phyloP scores from a whole-genome alignment of 2,888 invertebrate species.

The Aphodius granarius region DNA sequence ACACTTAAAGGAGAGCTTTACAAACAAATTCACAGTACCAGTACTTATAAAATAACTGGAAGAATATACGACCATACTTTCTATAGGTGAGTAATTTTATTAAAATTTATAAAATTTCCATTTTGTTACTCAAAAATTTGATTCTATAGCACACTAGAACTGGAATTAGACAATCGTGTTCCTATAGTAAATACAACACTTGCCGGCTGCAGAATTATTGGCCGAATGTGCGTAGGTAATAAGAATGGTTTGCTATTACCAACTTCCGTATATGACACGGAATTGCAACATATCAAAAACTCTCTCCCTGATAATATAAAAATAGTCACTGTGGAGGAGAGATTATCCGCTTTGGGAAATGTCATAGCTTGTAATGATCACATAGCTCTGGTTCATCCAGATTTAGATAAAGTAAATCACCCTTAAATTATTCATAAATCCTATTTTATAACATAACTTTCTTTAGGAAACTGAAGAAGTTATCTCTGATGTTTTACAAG shows the following conservation, averaged over 20 bases:
- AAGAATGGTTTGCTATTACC: conserved; percentile 94
- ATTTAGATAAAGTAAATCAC: conserved; percentile 82
- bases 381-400: conserved; percentile 98
- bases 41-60: not conserved
- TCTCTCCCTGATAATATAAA: conserved; percentile 90
- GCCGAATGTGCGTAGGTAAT: conserved; percentile 91
- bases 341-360: conserved; percentile 96
- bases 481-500: conserved; percentile 89
- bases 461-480: conserved; percentile 88
- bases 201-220: conserved; percentile 93
- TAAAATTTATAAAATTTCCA: no score
- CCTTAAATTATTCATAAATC: not conserved
- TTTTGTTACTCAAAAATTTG: not conserved
- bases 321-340: conserved; percentile 93
- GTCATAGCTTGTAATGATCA: conserved; percentile 98
- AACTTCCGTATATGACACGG: conserved; percentile 82
- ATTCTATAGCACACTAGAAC: conserved; percentile 82
- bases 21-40: not conserved
- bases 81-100: not conserved
- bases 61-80: not conserved
- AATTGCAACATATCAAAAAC: conserved; percentile 87
- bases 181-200: conserved; percentile 95
- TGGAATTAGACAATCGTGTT: conserved; percentile 87
- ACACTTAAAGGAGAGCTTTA: conserved; percentile 75
- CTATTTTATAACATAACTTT: conserved; percentile 15